phyloP scores from a whole-genome alignment of 2,113 vertebrate species.

The Laticauda laticaudata region DNA sequence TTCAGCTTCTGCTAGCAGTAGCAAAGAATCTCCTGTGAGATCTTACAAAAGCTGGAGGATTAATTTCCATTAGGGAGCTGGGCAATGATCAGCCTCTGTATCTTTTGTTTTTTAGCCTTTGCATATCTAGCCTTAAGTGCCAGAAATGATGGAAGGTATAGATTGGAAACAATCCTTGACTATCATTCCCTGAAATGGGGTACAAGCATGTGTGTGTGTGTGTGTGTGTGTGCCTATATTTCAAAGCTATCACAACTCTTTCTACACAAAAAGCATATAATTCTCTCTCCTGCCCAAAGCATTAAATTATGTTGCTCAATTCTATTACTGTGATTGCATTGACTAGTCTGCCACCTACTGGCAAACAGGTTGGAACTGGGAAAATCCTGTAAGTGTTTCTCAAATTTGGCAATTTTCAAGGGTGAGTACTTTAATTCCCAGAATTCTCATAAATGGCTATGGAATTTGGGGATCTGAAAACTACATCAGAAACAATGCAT shows the following conservation, averaged over 20 bases:
- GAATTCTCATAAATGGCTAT: neutral
- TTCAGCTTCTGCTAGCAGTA: neutral
- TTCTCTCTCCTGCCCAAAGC: neutral
- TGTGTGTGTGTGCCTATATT: slow-evolving; percentile 28
- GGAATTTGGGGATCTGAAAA: neutral
- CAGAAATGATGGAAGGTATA: slow-evolving; percentile 26
- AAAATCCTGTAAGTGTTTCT: neutral
- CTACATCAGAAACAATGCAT: neutral
- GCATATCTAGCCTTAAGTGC: slow-evolving; percentile 30
- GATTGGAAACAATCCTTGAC: slow-evolving; percentile 34
- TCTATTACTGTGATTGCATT: slow-evolving; percentile 5
- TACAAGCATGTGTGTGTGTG: slow-evolving; percentile 48
- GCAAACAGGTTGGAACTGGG: slow-evolving; percentile 24
- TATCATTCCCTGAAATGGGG: slow-evolving; percentile 41
- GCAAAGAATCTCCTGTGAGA: neutral
- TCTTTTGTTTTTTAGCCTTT: slow-evolving; percentile 30
- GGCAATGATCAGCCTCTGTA: slow-evolving; percentile 2
- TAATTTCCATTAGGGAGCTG: neutral
- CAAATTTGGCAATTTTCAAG: neutral
- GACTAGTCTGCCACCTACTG: slow-evolving; percentile 54
- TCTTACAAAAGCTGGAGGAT: slow-evolving; percentile 6
- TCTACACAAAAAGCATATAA: slow-evolving; percentile 40
- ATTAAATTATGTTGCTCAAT: neutral
- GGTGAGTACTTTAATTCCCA: neutral
- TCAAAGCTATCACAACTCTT: slow-evolving; percentile 46